These are phyloP conservation scores for Drosophila formosana DNA, from an alignment of 2,888 invertebrate species.

Conservation along the genomic window DNA sequence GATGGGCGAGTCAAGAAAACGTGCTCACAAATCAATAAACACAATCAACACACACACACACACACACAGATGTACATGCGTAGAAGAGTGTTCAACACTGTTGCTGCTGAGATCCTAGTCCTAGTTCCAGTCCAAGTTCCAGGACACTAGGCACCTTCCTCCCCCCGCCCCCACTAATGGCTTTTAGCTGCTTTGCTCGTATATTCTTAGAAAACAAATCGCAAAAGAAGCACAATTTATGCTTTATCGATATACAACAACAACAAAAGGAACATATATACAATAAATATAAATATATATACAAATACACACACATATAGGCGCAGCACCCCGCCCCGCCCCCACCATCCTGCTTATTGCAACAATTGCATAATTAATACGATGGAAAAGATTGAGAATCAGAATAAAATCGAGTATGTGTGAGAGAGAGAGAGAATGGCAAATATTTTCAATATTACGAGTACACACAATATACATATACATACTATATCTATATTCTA, in stretches of 20 bases:
- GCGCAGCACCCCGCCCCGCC: neutral
- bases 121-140: neutral
- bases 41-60: constrained; percentile 23
- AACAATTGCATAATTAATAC: constrained; percentile 39
- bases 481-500: constrained; percentile 21
- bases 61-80: constrained; percentile 48
- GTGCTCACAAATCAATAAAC: constrained; percentile 37
- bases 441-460: constrained; percentile 64
- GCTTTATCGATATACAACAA: constrained; percentile 45
- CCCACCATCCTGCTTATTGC: constrained; percentile 52
- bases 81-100: constrained; percentile 68
- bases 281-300: constrained; percentile 29
- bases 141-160: neutral
- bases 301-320: constrained; percentile 17
- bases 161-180: constrained; percentile 24
- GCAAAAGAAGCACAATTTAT: constrained; percentile 22
- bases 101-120: constrained; percentile 45
- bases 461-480: constrained; percentile 44
- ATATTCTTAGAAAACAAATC: constrained; percentile 35
- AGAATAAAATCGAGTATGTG: constrained; percentile 12
- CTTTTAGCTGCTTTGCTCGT: constrained; percentile 63
- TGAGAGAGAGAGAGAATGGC: constrained; percentile 33
- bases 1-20: constrained; percentile 8
- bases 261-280: constrained; percentile 21
- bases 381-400: constrained; percentile 8